These are phyloP conservation scores for Anomalospiza imberbis DNA, from an alignment of 2,797 vertebrate genomes.

Conservation along the genomic window DNA sequence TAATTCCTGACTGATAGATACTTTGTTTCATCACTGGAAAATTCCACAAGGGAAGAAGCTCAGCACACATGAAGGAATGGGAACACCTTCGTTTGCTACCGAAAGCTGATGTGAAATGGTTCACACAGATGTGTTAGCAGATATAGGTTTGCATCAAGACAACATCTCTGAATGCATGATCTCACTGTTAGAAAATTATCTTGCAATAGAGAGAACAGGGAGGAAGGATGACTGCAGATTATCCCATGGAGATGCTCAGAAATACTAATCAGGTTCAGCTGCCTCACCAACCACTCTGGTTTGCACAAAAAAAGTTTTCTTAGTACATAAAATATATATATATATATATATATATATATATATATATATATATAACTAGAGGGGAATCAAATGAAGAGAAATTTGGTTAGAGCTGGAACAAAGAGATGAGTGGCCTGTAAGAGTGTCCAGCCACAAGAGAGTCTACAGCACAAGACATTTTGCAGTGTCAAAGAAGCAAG, in stretches of 20 bases:
- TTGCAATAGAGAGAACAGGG: not conserved
- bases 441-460: not conserved
- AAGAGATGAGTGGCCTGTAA: not conserved
- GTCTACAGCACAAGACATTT: not conserved
- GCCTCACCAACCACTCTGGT: not conserved
- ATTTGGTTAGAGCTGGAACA: not conserved
- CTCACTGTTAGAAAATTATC: not conserved
- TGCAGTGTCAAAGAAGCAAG: not conserved
- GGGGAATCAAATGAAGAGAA: not conserved
- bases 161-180: slow-evolving; percentile 8
- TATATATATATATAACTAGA: not conserved
- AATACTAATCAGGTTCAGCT: not conserved
- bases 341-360: not conserved
- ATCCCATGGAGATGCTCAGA: not conserved
- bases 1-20: not conserved
- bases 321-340: not conserved
- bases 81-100: not conserved
- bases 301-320: not conserved
- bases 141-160: not conserved
- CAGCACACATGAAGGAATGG: not conserved
- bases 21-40: not conserved
- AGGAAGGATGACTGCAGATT: not conserved
- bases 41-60: not conserved
- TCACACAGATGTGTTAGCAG: not conserved
- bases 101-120: not conserved